Conservation (phyloP, 1,140 invertebrate species). For the Cotesia glomerata region DNA sequence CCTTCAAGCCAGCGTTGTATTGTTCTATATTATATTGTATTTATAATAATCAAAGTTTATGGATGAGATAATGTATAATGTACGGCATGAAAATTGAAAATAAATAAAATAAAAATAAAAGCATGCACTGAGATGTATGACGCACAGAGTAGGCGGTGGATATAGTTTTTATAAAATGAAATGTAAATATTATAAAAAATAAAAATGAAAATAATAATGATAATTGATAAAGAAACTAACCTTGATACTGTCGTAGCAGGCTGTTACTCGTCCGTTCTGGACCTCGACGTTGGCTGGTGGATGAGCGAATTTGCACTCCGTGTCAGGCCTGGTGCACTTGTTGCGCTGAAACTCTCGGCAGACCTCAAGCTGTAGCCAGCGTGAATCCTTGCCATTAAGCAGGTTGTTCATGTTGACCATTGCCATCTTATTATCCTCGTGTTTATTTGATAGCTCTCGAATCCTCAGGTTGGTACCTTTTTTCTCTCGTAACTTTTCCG, state of each 20-base stretch:
- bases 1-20: conserved; percentile 4
- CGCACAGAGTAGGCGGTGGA: background rate
- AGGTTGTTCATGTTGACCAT: conserved; percentile 98
- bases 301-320: conserved; percentile 99
- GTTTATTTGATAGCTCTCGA: conserved; percentile 10
- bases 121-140: background rate
- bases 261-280: conserved; percentile 98
- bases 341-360: conserved; percentile 99
- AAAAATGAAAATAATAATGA: background rate
- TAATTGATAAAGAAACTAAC: conserved; percentile 69
- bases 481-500: background rate
- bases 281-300: conserved; percentile 99
- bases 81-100: background rate
- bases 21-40: background rate
- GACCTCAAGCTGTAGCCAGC: conserved; percentile 99
- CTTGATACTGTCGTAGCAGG: conserved; percentile 99
- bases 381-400: conserved; percentile 97
- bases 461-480: conserved; percentile 8
- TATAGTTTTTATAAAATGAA: background rate
- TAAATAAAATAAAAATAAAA: background rate
- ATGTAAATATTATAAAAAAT: too few relatives aligned
- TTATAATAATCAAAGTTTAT: too few relatives aligned
- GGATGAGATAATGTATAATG: background rate
- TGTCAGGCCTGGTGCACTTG: conserved; percentile 98
- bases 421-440: conserved; percentile 68